A percentile compares a stretch with the other conserved stretches of the same genome.
Conservation (phyloP, 2,888 invertebrate genomes). For the Caenorhabditis imperialis region DNA sequence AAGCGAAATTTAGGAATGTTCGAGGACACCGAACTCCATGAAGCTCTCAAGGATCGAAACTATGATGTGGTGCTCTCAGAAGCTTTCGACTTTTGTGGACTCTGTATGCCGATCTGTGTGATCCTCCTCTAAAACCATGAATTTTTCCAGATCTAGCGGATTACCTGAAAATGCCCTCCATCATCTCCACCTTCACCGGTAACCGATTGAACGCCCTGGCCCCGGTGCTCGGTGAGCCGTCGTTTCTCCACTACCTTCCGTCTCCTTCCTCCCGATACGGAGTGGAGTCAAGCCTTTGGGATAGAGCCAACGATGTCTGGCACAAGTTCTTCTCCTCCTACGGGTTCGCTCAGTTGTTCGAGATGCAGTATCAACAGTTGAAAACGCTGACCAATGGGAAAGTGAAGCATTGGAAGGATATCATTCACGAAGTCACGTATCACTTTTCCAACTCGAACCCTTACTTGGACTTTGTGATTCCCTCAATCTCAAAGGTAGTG, state of each 20-base stretch:
- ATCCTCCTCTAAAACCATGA: not conserved
- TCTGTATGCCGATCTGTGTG: conserved; percentile 48
- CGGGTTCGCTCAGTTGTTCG: conserved; percentile 22
- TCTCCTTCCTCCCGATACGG: conserved; percentile 22
- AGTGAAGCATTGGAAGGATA: conserved; percentile 41
- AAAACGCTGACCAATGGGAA: conserved; percentile 21
- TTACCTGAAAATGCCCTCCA: conserved; percentile 20
- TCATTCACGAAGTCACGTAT: conserved; percentile 45
- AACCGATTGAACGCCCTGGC: conserved; percentile 23
- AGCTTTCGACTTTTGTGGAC: conserved; percentile 47
- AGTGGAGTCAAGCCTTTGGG: conserved; percentile 12
- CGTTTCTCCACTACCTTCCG: conserved; percentile 38
- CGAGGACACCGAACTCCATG: conserved; percentile 35
- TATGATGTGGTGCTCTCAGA: conserved; percentile 48
- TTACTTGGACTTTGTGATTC: conserved; percentile 49
- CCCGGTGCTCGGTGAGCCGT: conserved; percentile 35
- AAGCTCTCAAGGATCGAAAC: conserved; percentile 3
- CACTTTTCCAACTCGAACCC: conserved; percentile 53
- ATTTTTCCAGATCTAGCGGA: conserved; percentile 44
- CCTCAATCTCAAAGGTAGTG: conserved; percentile 47
- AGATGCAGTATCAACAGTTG: conserved; percentile 24
- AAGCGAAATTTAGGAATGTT: conserved; percentile 44
- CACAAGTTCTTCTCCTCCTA: conserved; percentile 19
- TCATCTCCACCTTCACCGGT: conserved; percentile 31
- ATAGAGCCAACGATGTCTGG: conserved; percentile 39